phyloP scores from a whole-genome alignment of 2,888 invertebrate species.

The Aromia moschata region DNA sequence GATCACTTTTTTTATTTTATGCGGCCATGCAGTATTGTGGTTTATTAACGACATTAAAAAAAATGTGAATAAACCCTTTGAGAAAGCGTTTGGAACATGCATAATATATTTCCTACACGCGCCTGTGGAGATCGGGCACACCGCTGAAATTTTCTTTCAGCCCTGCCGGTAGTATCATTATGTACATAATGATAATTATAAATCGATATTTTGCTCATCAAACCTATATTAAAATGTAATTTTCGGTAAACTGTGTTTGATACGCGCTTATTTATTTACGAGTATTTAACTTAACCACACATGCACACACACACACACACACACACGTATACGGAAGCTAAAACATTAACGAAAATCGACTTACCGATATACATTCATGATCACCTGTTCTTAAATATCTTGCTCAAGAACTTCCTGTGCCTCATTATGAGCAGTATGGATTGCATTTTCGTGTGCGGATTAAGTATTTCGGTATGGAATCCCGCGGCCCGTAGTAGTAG shows the following conservation, averaged over 20 bases:
- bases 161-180: conserved; percentile 16
- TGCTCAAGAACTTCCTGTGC: conserved; percentile 54
- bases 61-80: too few species aligned
- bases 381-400: conserved; percentile 60
- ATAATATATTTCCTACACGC: too few species aligned
- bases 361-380: conserved; percentile 58
- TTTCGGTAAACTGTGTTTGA: conserved; percentile 1
- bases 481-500: conserved; percentile 32
- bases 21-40: too few species aligned
- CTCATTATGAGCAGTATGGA: conserved; percentile 52
- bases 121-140: background rate
- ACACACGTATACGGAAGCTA: background rate
- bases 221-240: conserved; percentile 20
- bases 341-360: conserved; percentile 24
- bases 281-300: background rate
- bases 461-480: conserved; percentile 45
- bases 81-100: too few species aligned
- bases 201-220: conserved; percentile 29
- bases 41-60: too few species aligned
- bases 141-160: conserved; percentile 18
- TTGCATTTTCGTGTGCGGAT: conserved; percentile 54
- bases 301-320: background rate
- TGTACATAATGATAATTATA: conserved; percentile 33
- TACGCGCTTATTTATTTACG: background rate
- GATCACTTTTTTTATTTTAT: too few species aligned